A percentile compares a stretch with the other conserved stretches of the same genome.
Evolutionary conservation across 1,140 invertebrate genomes (phyloP).

Genomic region (Neelides sp.): DNA sequence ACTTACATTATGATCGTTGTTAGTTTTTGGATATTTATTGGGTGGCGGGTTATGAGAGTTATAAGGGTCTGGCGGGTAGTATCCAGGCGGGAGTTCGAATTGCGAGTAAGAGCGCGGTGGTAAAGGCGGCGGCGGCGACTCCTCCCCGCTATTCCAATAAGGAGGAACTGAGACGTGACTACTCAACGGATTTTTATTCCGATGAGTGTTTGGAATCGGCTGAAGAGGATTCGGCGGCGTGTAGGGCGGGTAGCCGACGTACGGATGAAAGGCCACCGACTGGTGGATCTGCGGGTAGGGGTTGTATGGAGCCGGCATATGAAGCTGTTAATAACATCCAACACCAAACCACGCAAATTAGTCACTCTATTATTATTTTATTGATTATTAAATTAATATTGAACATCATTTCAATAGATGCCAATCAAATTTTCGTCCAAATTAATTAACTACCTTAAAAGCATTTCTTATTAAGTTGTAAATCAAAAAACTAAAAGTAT

Average conservation of each 20-base stretch:
- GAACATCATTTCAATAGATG: too few species aligned
- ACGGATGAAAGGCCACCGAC: conserved; percentile 25
- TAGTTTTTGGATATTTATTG: conserved; percentile 12
- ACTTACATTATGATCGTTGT: conserved; percentile 10
- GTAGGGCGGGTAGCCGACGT: conserved; percentile 1
- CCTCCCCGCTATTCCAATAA: conserved; percentile 14
- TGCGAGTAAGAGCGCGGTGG: conserved; percentile 23
- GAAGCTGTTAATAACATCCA: conserved; percentile 28
- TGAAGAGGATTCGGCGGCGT: neutral
- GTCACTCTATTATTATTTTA: conserved; percentile 10
- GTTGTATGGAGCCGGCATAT: conserved; percentile 28
- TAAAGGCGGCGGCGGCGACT: conserved; percentile 21
- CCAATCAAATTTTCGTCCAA: too few species aligned
- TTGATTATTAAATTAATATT: conserved; percentile 8
- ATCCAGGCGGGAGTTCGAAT: conserved; percentile 17
- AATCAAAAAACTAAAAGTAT: too few species aligned
- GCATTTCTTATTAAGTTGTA: too few species aligned
- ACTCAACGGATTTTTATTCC: conserved; percentile 28
- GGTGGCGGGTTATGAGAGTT: too few species aligned
- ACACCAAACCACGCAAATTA: conserved; percentile 22
- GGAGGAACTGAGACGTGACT: conserved; percentile 11
- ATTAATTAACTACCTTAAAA: too few species aligned
- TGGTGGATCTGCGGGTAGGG: conserved; percentile 25
- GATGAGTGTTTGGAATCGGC: neutral
- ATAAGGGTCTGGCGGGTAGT: conserved; percentile 19